Conservation (phyloP, 2,888 invertebrate genomes). For the Ormyrus rosae region DNA sequence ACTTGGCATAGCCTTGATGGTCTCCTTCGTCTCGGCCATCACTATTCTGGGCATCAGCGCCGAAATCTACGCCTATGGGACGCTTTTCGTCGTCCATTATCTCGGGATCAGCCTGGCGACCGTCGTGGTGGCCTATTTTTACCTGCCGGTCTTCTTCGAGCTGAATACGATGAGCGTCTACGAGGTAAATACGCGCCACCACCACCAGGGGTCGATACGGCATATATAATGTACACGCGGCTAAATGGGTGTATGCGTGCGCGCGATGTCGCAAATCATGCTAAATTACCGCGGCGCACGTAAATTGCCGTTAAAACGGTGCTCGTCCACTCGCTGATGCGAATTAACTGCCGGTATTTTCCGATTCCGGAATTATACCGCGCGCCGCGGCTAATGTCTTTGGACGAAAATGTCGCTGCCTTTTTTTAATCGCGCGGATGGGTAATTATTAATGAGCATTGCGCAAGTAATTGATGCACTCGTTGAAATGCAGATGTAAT, state of each 20-base stretch:
- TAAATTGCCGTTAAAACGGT: slow-evolving; percentile 7
- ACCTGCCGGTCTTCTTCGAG: slow-evolving; percentile 90
- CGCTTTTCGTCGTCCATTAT: slow-evolving; percentile 88
- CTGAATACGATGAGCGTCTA: slow-evolving; percentile 91
- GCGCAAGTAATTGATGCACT: too few species aligned
- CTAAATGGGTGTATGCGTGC: background rate
- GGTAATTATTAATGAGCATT: too few species aligned
- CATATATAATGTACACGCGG: background rate
- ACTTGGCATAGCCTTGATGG: slow-evolving; percentile 92
- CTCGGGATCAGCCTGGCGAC: slow-evolving; percentile 86
- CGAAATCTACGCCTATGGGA: slow-evolving; percentile 90
- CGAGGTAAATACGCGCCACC: slow-evolving; percentile 78
- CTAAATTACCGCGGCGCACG: slow-evolving; percentile 3
- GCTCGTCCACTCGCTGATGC: background rate
- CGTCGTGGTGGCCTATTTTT: slow-evolving; percentile 86
- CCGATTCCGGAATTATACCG: background rate
- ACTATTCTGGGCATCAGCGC: slow-evolving; percentile 92
- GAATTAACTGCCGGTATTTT: background rate
- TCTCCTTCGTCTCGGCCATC: slow-evolving; percentile 95
- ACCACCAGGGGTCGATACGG: background rate
- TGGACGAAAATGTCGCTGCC: too few species aligned
- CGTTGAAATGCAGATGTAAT: too few species aligned
- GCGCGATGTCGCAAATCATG: slow-evolving; percentile 3
- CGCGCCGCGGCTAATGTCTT: too few species aligned
- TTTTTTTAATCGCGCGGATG: too few species aligned